Base-by-base conservation (phyloP, 2,113 vertebrate genomes). In the Chionomys nivalis region DNA sequence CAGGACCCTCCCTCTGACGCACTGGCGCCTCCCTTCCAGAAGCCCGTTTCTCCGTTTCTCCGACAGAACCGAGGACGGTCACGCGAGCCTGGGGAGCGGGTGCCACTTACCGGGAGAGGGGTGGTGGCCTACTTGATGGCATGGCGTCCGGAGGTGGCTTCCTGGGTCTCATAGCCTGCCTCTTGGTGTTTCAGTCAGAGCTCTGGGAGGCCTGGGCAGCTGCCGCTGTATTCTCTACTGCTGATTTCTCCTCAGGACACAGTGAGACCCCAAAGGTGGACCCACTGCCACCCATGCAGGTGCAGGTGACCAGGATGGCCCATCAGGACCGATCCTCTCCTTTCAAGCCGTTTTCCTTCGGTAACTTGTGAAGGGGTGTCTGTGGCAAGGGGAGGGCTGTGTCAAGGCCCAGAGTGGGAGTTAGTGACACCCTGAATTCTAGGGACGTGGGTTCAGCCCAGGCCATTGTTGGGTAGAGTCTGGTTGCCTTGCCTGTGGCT, bases 251-350 rank as follows among this genome's bases (percentile, higher is more conserved):
- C 10, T 44, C 39, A 0, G 39, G 36, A 42, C 47, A 21, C 19
- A 11, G 31, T 65, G 33, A 42, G 58, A 68, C 11, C 36, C 36
- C 52, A 0, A 8, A 19, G 33, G 33, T 28, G 0, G 65, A 4
- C 26, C 23, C 42, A 13, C 14, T 5, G 28, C 42, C 49, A 3
- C 33, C 77, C 23, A 6, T 0, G 4, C 61, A 14, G 87, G 13
- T 4, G 9, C n/a, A 0, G 12, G n/a, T 7, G 13, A 5, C 85
- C 36, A 2, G 1, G 0, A 4, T 0, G 72, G 2, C 2, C 44
- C 5, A 0, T 31, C 26, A 44, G 26, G 17, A 4, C 24, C 12
- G 31, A 7, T 1, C n/a, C 16, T 4, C 12, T 21, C 21, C 19
- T 33, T 24, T 91, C 33, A 5, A 49, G 17, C 4, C 17, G 0